These are phyloP conservation scores for Lagothrix lagotricha DNA, from an alignment of 2,797 vertebrate species.

Conservation along the genomic window DNA sequence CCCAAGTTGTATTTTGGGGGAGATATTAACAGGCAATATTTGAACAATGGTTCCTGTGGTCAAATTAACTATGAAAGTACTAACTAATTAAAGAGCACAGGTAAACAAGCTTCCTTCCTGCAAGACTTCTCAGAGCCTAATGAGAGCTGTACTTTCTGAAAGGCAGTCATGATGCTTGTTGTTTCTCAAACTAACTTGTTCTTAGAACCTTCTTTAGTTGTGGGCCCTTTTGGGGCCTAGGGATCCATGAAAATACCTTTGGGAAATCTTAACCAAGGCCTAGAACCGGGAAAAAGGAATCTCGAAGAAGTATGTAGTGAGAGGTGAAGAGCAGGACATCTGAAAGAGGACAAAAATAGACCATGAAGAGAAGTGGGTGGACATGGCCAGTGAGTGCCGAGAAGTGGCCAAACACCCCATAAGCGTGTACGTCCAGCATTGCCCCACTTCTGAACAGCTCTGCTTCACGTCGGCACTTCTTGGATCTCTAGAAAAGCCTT, in stretches of 20 bases:
- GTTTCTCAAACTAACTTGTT: background rate
- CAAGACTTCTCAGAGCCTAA: background rate
- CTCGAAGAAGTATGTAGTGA: background rate
- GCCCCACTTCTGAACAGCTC: background rate
- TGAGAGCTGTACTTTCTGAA: background rate
- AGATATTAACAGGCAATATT: background rate
- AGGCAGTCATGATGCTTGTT: background rate
- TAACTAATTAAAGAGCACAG: background rate
- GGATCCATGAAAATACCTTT: background rate
- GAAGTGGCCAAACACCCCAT: background rate
- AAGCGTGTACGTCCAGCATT: accelerated
- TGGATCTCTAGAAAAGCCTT: background rate
- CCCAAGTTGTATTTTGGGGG: background rate
- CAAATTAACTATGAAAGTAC: background rate
- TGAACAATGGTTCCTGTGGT: background rate
- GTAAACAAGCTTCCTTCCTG: background rate
- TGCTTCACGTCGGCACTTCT: background rate
- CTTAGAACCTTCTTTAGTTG: background rate
- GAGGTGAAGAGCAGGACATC: background rate
- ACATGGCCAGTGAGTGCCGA: accelerated
- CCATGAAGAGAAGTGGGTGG: background rate
- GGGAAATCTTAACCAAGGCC: background rate
- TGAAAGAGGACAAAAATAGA: background rate
- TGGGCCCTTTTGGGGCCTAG: background rate
- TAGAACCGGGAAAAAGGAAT: background rate